These are phyloP conservation scores for Aplocera efformata DNA, from an alignment of 2,888 invertebrate genomes.

Conservation along the genomic window DNA sequence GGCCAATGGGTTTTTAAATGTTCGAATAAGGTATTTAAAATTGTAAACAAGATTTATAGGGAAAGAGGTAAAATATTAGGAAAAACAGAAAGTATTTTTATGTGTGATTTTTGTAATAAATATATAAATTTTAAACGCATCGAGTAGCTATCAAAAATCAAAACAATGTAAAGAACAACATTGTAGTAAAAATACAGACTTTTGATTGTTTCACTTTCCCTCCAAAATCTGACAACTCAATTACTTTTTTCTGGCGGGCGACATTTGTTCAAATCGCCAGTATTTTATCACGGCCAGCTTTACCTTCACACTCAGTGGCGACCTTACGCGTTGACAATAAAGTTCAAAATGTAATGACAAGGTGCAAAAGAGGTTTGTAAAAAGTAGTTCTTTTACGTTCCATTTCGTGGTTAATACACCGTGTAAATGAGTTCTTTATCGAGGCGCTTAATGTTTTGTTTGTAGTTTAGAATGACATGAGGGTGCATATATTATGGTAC, in stretches of 20 bases:
- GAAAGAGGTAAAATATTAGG: too few species aligned
- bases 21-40: too few species aligned
- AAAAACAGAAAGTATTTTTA: too few species aligned
- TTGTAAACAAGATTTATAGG: too few species aligned
- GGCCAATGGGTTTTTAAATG: too few species aligned
- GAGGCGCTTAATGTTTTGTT: slow-evolving; percentile 61
- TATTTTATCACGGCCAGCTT: slow-evolving; percentile 44
- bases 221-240: slow-evolving; percentile 71
- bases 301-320: slow-evolving; percentile 11
- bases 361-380: slow-evolving; percentile 33
- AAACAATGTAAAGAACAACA: too few species aligned
- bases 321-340: slow-evolving; percentile 1
- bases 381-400: slow-evolving; percentile 58
- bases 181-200: too few species aligned
- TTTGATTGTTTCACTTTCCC: slow-evolving; percentile 43
- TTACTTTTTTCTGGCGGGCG: slow-evolving; percentile 60
- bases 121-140: too few species aligned
- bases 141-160: too few species aligned
- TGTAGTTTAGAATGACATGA: slow-evolving; percentile 51
- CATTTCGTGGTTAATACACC: slow-evolving; percentile 73
- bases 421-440: slow-evolving; percentile 79
- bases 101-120: too few species aligned
- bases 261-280: slow-evolving; percentile 76
- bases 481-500: slow-evolving; percentile 69
- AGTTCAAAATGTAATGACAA: slow-evolving; percentile 30